phyloP scores from a whole-genome alignment of 2,113 vertebrate species.

The Oncorhynchus gorbuscha region DNA sequence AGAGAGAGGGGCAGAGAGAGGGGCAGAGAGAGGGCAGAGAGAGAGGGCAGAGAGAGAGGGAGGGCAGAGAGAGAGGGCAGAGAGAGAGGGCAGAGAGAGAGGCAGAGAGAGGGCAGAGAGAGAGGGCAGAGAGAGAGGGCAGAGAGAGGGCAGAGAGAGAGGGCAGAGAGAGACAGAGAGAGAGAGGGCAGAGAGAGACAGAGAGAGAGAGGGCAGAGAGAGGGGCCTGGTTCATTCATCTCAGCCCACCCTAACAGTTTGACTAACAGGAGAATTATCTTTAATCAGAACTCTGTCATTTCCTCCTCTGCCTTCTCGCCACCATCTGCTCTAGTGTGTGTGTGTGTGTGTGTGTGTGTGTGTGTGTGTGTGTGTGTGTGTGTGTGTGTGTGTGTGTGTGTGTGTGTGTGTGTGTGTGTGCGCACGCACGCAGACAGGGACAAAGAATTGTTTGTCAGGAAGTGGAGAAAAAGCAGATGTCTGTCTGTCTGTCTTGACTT shows the following conservation, averaged over 20 bases:
- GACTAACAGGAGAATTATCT: slow-evolving; percentile 64
- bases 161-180: too few species aligned
- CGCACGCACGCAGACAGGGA: too few species aligned
- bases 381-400: background rate
- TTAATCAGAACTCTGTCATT: slow-evolving; percentile 72
- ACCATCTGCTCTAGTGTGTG: slow-evolving; percentile 52
- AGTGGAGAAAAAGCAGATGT: slow-evolving; percentile 2
- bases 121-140: background rate
- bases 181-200: too few species aligned
- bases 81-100: slow-evolving; percentile 23
- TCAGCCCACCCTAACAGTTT: slow-evolving; percentile 49
- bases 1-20: too few species aligned
- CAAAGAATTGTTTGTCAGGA: slow-evolving; percentile 4
- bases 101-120: too few species aligned
- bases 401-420: background rate
- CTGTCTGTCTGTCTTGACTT: background rate
- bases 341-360: background rate
- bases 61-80: slow-evolving; percentile 1
- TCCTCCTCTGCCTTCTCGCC: slow-evolving; percentile 47
- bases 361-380: background rate
- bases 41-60: too few species aligned
- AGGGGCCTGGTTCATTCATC: slow-evolving; percentile 48
- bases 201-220: background rate
- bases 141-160: slow-evolving; percentile 33
- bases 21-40: too few species aligned